Evolutionary conservation across 2,797 vertebrate genomes (phyloP), one percentile per base, ranked within the genome.

Genomic region (Malurus leucopterus): DNA sequence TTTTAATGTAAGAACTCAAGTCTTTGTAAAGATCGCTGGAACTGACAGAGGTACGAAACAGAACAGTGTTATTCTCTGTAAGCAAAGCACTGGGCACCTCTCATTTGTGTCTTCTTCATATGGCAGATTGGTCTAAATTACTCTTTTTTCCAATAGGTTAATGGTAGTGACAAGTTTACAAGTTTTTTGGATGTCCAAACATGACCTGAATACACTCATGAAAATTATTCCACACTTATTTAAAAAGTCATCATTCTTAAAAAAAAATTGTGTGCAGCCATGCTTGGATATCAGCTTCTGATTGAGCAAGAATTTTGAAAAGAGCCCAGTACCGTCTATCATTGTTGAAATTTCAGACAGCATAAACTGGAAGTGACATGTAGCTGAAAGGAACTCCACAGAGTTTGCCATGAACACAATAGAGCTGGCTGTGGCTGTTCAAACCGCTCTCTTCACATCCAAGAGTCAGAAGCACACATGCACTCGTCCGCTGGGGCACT

Each of bases 311-410:
- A 81, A 85, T 87, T 92, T 92, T 78, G 61, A 75, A 93, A 90
- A 78, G 63, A 86, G 27, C 30, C 53, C 64, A 74, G 51, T 81
- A 38, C 36, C 26, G 43, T 72, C 80, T 84, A 84, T 71, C 34
- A 59, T 91, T 78, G 68, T 95, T 87, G 76, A 82, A 84, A 72
- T 27, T 86, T 68, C 57, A 77, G 71, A 82, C 49, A 88, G 15
- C 36, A 23, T 77, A 70, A 93, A 93, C 27, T 89, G 44, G 65
- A 93, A 90, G 64, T 84, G 94, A 93, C 93, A 93, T 44, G 55
- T 95, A 95, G 93, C 73, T 90, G 94, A 95, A 95, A 95, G 92
- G 84, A 95, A 93, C 92, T 89, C 71, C 73, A 65, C 36, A 43
- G 77, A 76, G 43, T 90, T 93, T 89, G 72, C 51, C 77, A 0